Evolutionary conservation across 30 jellyfish, hydroid and myxozoan species (phyloP), one percentile per base, ranked within the genome.

Genomic region (Pelagia noctiluca): DNA sequence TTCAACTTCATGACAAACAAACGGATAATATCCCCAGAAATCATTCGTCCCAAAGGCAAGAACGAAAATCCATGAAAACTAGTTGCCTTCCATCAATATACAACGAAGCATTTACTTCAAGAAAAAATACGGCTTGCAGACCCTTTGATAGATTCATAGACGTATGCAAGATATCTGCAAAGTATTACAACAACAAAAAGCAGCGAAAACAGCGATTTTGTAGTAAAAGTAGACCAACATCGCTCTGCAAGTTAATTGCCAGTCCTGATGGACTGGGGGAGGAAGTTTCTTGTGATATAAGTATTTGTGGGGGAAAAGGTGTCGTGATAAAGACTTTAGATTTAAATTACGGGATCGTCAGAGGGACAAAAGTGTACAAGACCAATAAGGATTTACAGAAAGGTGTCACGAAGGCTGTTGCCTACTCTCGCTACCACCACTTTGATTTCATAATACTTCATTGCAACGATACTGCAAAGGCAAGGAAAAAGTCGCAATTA

Each of bases 381-480:
- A 73, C 36, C 47, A 60, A 24, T 11, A 29, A 32, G 22, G 81
- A 66, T 26, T 46, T 87, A 81, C 69, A 77, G 30, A 69, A 60
- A 30, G 86, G 88, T 0, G 84, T 87, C 21, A 50, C 34, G n/a
- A 80, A 75, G 42, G 86, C 88, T 4, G 83, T 57, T 3, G 22
- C 31, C 48, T 66, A 84, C 35, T 61, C 83, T 19, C 1, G 50
- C 61, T 46, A 65, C 34, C 81, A 75, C 35, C 84, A 76, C 2
- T 38, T 67, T 48, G 74, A 71, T 29, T 88, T 78, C 53, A 42
- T 88, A 10, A 78, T 88, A 46, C 53, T 88, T 22, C 48, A 85
- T 48, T 88, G 96, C 50, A 53, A 22, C 2, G 54, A 54, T 24
- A n/a, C 66, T 29, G 42, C 18, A 21, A 38, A 3, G 33, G 33